These are phyloP conservation scores for Myotis brandtii DNA, from an alignment of 2,113 vertebrate genomes.

Conservation along the genomic window DNA sequence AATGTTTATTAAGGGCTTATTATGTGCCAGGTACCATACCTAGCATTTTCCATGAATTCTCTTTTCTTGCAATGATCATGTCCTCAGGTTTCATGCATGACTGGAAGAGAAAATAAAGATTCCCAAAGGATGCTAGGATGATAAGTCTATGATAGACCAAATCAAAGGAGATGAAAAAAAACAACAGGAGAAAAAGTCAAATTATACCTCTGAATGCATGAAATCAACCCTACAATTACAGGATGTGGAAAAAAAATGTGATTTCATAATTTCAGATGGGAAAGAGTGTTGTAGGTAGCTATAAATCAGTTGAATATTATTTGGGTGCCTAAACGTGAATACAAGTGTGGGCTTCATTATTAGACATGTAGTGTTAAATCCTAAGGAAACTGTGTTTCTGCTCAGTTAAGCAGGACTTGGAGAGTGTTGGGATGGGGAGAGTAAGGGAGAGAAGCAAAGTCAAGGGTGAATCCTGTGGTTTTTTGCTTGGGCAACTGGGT, in stretches of 20 bases:
- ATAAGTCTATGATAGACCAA: not conserved
- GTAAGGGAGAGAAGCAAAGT: not conserved
- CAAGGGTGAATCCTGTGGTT: not conserved
- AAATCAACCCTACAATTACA: not conserved
- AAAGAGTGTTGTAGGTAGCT: not conserved
- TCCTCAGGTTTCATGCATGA: not conserved
- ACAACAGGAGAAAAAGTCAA: not conserved
- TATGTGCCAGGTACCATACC: not conserved
- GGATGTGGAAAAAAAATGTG: not conserved
- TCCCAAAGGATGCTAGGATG: not conserved
- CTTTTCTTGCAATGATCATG: not conserved
- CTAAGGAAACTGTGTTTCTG: not conserved
- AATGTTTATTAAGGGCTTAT: conserved; percentile 10
- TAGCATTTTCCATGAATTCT: not conserved
- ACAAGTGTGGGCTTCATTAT: not conserved
- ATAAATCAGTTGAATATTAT: not conserved
- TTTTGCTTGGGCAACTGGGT: not conserved
- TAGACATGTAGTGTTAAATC: not conserved
- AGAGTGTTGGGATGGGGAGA: not conserved
- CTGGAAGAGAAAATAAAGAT: conserved; percentile 50
- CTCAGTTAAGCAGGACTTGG: not conserved
- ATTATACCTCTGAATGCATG: not conserved
- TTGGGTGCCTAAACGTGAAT: not conserved
- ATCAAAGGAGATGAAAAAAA: conserved; percentile 49
- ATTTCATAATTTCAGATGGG: conserved; percentile 4